Evolutionary conservation across 2,888 invertebrate genomes (phyloP), one percentile per base, ranked within the genome.

Genomic region (Mesoligia furuncula): DNA sequence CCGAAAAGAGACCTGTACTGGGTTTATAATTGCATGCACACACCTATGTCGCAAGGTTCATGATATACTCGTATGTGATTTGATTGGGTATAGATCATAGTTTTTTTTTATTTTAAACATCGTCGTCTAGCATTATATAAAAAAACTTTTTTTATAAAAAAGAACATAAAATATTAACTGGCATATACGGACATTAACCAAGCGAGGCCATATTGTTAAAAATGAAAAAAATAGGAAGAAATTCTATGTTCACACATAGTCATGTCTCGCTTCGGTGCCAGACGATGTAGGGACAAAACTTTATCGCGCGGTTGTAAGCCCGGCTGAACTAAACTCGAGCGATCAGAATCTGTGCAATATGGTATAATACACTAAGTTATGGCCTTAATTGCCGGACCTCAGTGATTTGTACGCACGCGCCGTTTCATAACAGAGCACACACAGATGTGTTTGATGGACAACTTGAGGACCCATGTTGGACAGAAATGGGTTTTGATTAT

Each of bases 311-410:
- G 3, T n/a, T n/a, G 13, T 54, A 11, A n/a, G 31, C 31, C 0
- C 11, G 15, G 2, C 20, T 88, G 87, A 79, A 87, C 85, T 88
- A 82, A 91, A 90, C 75, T 81, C 83, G 86, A 81, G 86, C 88
- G 85, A 85, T 83, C 76, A 87, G 42, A 42, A 48, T 73, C 89
- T 88, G 87, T 91, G 91, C 90, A 90, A 90, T 91, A 90, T 91
- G 88, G 90, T 91, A 84, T 54, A 75, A 48, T 73, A 85, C 81
- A 85, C 80, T 81, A 84, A 88, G 79, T 89, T 90, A 86, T 88
- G 91, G 87, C 90, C 92, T 92, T 92, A 92, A 93, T 92, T 90
- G 88, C 85, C 70, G 77, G 81, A 89, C 83, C 36, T 77, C 81
- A 87, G 85, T 88, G 91, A 92, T 92, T 90, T 90, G 88, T 87